Percentiles rank a stretch among this genome's conserved stretches.
phyloP scores from a whole-genome alignment of 2,113 vertebrate species.

The Sclerurus mexicanus region DNA sequence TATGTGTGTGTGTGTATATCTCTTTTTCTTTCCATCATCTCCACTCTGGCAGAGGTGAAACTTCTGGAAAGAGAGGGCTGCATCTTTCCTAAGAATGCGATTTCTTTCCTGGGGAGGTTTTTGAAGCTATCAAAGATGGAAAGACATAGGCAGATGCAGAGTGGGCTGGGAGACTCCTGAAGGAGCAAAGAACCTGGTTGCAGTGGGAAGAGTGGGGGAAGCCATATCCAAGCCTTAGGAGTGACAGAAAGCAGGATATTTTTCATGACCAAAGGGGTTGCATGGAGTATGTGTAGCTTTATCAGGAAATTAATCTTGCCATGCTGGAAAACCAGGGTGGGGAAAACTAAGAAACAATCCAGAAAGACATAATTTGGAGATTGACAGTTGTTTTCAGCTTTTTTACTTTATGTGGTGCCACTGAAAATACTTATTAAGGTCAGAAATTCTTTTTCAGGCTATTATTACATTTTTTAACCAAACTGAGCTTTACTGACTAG shows the following conservation, averaged over 20 bases:
- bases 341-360: neutral
- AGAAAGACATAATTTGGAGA: neutral
- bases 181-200: neutral
- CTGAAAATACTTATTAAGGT: neutral
- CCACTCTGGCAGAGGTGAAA: neutral
- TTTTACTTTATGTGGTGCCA: neutral
- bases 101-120: neutral
- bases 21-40: neutral
- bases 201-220: neutral
- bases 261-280: neutral
- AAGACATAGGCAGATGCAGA: accelerated
- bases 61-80: neutral
- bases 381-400: neutral
- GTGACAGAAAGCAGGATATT: neutral
- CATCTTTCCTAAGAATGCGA: neutral
- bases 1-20: accelerated
- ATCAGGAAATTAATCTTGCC: neutral
- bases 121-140: neutral
- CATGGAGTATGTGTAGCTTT: neutral
- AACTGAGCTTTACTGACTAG: accelerated
- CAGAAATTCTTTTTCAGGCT: neutral
- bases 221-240: accelerated
- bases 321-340: neutral
- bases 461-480: neutral
- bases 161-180: neutral